A percentile compares a stretch with the other conserved stretches of the same genome.
phyloP scores from a whole-genome alignment of 2,113 vertebrate genomes.

The Prolemur simus region DNA sequence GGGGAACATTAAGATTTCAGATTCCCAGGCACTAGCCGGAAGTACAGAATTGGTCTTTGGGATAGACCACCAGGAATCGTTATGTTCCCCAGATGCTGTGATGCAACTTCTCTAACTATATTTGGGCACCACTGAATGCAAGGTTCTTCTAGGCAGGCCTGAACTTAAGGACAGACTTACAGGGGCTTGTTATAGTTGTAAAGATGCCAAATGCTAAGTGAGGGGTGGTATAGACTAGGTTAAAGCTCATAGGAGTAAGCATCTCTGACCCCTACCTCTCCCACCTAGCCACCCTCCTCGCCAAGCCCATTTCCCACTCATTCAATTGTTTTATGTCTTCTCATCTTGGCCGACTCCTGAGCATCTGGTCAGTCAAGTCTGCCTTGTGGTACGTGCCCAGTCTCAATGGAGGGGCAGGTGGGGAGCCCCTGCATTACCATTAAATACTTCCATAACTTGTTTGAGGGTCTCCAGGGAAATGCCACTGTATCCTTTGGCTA shows the following conservation, averaged over 20 bases:
- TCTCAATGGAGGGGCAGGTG: not conserved
- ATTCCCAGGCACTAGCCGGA: not conserved
- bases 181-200: not conserved
- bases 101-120: not conserved
- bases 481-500: constrained; percentile 98
- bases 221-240: not conserved
- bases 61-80: not conserved
- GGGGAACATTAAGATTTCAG: not conserved
- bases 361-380: not conserved
- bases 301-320: not conserved
- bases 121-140: not conserved
- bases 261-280: not conserved
- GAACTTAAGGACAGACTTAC: not conserved
- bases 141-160: not conserved
- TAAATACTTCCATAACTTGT: constrained; percentile 94
- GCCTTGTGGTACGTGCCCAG: not conserved
- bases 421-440: constrained; percentile 85
- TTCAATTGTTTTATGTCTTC: not conserved
- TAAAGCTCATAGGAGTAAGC: not conserved
- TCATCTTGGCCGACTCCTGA: not conserved
- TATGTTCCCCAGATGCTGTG: not conserved
- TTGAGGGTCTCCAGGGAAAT: constrained; percentile 95
- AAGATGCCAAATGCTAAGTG: not conserved
- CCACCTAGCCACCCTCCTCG: not conserved
- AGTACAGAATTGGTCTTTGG: not conserved